phyloP scores from a whole-genome alignment of 2,113 vertebrate genomes.

The Atrichornis clamosus region DNA sequence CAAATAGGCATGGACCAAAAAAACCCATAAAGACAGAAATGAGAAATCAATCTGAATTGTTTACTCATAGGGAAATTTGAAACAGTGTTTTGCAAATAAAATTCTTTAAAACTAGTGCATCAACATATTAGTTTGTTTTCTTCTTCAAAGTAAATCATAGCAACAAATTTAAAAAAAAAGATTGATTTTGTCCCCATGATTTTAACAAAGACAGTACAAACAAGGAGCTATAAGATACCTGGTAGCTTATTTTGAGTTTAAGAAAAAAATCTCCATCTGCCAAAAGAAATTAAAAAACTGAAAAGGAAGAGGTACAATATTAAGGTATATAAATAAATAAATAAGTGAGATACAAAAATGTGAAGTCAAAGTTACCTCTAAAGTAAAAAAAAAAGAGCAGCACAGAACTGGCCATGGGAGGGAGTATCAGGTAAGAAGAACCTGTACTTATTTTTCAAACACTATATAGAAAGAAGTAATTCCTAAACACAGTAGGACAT shows the following conservation, averaged over 20 bases:
- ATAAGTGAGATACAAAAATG: not conserved
- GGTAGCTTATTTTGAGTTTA: not conserved
- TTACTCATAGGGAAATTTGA: not conserved
- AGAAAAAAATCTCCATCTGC: not conserved
- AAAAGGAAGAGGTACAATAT: not conserved
- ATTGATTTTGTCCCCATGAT: not conserved
- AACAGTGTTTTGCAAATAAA: not conserved
- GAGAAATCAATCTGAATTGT: not conserved
- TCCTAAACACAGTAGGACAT: not conserved
- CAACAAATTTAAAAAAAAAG: not conserved
- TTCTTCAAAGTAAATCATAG: not conserved
- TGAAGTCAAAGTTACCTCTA: not conserved
- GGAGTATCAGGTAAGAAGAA: not conserved
- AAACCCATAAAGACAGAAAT: not conserved
- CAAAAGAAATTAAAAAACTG: not conserved
- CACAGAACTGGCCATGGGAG: not conserved
- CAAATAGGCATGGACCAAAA: not conserved
- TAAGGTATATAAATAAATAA: not conserved
- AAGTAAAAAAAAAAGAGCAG: not conserved
- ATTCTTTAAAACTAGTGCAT: not conserved
- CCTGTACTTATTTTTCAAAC: not conserved
- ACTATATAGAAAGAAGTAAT: not conserved
- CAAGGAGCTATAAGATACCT: not conserved
- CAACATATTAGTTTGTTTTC: not conserved
- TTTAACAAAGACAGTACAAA: not conserved